These are phyloP conservation scores for Ciconia nigra DNA, from an alignment of 2,797 vertebrate genomes.

Conservation along the genomic window DNA sequence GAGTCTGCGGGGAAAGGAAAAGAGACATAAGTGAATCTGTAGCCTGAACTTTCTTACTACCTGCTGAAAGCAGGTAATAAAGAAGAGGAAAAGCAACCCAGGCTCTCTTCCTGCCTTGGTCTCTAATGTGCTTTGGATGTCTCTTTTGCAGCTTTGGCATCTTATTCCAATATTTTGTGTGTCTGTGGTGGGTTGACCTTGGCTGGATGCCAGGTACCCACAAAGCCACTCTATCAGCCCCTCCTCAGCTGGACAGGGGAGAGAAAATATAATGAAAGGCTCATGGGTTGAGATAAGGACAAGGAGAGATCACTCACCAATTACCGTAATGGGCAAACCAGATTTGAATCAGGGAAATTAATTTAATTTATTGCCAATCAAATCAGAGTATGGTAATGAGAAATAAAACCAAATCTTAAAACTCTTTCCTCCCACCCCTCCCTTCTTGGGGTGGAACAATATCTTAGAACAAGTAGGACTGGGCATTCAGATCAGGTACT, in stretches of 20 bases:
- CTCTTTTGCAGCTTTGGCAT: not conserved
- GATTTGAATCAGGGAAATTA: too few relatives aligned
- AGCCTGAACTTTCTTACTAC: not conserved
- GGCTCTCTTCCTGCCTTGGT: not conserved
- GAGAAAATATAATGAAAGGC: too few relatives aligned
- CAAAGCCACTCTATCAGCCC: not conserved
- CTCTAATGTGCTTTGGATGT: not conserved
- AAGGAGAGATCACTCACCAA: not conserved
- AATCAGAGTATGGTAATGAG: not conserved
- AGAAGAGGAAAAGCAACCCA: not conserved
- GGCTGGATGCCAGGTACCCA: not conserved
- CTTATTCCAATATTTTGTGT: not conserved
- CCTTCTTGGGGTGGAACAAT: not conserved
- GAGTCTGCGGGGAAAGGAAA: not conserved
- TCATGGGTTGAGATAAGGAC: not conserved
- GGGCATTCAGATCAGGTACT: not conserved
- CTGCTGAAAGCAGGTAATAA: not conserved
- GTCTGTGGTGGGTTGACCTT: not conserved
- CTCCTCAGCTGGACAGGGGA: not conserved
- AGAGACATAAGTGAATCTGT: not conserved
- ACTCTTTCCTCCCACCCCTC: too few relatives aligned
- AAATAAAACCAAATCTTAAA: not conserved
- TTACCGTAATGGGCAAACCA: not conserved
- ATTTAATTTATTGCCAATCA: too few relatives aligned
- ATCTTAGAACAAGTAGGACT: not conserved